phyloP scores from a whole-genome alignment of 2,113 vertebrate genomes.

The Seriola dumerili region DNA sequence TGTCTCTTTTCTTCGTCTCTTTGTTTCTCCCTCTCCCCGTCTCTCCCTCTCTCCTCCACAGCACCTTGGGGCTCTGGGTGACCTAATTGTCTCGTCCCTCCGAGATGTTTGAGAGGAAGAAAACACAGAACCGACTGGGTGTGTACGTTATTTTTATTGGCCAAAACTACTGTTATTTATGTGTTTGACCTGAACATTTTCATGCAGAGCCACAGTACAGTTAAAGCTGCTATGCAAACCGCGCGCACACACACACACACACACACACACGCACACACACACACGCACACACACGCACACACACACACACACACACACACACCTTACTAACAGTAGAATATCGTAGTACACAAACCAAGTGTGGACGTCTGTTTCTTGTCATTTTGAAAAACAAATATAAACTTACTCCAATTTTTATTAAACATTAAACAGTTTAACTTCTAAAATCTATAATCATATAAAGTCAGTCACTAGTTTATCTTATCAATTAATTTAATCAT shows the following conservation, averaged over 20 bases:
- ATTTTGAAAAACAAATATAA: no score
- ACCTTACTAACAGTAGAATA: background rate
- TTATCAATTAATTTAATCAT: no score
- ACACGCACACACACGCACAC: constrained; percentile 9
- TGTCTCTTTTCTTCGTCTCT: background rate
- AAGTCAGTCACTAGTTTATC: no score
- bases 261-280: constrained; percentile 8
- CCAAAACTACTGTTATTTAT: background rate
- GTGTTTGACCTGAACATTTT: background rate
- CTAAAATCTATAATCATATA: no score
- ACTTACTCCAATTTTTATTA: no score
- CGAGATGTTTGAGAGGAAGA: constrained; percentile 16
- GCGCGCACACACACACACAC: background rate
- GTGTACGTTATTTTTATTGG: background rate
- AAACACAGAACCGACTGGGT: background rate
- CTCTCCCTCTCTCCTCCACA: background rate
- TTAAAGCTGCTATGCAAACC: no score
- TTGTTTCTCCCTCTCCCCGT: no score
- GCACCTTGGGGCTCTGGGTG: constrained; percentile 63
- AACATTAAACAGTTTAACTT: no score
- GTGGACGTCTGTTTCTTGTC: no score
- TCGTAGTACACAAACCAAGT: background rate
- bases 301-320: constrained; percentile 4
- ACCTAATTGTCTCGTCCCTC: constrained; percentile 63
- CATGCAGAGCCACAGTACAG: background rate